phyloP scores from a whole-genome alignment of 1,140 invertebrate genomes.

The Trissolcus basalis region DNA sequence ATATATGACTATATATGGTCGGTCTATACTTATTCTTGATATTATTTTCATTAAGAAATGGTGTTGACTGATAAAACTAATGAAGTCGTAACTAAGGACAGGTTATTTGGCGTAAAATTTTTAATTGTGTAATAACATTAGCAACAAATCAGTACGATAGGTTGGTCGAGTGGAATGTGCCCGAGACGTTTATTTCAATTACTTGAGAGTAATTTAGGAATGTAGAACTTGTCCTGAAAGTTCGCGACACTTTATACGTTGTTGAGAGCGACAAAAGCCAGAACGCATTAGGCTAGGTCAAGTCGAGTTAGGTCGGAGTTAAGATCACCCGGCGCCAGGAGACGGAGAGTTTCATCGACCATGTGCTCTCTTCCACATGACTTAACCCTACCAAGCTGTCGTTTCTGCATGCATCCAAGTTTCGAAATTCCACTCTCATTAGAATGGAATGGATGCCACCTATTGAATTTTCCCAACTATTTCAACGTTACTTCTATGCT shows the following conservation, averaged over 20 bases:
- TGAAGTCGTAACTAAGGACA: too few species aligned
- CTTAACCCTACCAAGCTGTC: constrained; percentile 62
- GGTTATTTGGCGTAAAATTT: too few species aligned
- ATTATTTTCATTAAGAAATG: too few species aligned
- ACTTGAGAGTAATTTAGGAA: constrained; percentile 52
- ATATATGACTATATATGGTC: too few species aligned
- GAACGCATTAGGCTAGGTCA: constrained; percentile 55
- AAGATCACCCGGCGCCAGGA: constrained; percentile 56
- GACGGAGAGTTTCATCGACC: constrained; percentile 58
- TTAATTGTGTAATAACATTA: constrained; percentile 18
- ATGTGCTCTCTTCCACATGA: constrained; percentile 67
- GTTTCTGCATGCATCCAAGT: constrained; percentile 42
- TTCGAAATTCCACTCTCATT: constrained; percentile 55
- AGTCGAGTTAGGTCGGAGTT: constrained; percentile 59
- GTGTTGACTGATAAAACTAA: too few species aligned
- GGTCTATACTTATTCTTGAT: too few species aligned
- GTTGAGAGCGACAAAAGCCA: constrained; percentile 60
- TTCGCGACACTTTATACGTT: constrained; percentile 51
- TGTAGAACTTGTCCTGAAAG: constrained; percentile 56
- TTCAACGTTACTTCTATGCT: constrained; percentile 1
- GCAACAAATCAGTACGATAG: constrained; percentile 32
- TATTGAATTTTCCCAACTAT: constrained; percentile 24
- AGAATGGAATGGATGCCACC: constrained; percentile 46
- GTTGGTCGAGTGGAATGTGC: constrained; percentile 16
- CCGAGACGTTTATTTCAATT: constrained; percentile 55